Evolutionary conservation across 2,797 vertebrate genomes (phyloP), one percentile per base, ranked within the genome.

Genomic region (Sebastes jordani): DNA sequence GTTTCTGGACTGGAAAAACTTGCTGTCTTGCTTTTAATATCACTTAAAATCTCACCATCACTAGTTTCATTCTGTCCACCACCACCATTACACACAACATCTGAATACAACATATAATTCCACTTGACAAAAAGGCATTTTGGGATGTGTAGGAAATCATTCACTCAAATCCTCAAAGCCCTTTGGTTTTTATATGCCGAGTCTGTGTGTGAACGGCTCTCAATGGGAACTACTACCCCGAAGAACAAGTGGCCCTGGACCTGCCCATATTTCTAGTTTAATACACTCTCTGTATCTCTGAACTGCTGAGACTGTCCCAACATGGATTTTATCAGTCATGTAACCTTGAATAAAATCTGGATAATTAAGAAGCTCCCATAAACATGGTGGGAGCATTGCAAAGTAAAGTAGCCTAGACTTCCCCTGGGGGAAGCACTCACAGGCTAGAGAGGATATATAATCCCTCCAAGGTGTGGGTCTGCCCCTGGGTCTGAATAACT

Each of bases 381-480:
- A 66, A 71, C 74, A 46, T 67, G 61, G 32, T 13, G 2, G n/a
- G 2, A 18, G 27, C 36, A 9, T 3, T 38, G 25, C 30, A 61
- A 56, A 69, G 29, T 16, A 63, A 27, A 16, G 7, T 3, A 27
- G 4, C 11, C 4, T 11, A 18, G 25, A 32, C 49, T 58, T 60
- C 30, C 69, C 61, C 54, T 61, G 8, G 27, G 27, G 42, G 32
- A 14, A 38, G 23, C 59, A 38, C 29, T 67, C 14, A 49, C 32
- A 61, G 14, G 23, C 34, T 71, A 20, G 16, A 71, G 18, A 36
- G 14, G 22, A 77, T 66, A 63, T 71, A 22, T 38, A 79, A 74
- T 66, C 74, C 6, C 70, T 62, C n/a, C 74, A 71, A 73, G 38
- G 42, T 81, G 64, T 54, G 32, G 13, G n/a, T 46, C 54, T 30